Evolutionary conservation across 2,797 vertebrate genomes (phyloP).

Genomic region (Alcedo atthis): DNA sequence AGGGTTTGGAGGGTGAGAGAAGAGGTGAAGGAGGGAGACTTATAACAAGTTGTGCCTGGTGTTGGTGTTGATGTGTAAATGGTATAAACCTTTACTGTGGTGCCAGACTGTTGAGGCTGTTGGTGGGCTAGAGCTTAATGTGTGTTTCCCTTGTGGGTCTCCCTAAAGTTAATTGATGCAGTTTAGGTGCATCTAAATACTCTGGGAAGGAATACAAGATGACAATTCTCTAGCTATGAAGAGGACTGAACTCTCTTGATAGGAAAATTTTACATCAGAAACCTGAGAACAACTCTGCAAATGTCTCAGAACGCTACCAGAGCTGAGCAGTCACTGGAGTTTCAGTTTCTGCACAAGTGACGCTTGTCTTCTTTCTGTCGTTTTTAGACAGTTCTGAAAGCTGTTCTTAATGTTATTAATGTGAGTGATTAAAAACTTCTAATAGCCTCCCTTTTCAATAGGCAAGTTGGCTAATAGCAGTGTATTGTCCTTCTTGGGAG

Average conservation of each 20-base stretch:
- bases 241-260: neutral
- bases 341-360: neutral
- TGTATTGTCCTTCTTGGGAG: neutral
- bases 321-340: neutral
- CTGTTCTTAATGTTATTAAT: neutral
- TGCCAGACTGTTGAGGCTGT: neutral
- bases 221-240: neutral
- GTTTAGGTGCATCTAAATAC: neutral
- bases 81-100: neutral
- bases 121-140: accelerated
- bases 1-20: neutral
- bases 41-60: accelerated
- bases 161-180: neutral
- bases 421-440: neutral
- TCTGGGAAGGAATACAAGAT: neutral
- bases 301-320: accelerated
- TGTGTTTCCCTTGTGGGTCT: neutral
- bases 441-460: neutral
- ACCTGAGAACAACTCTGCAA: neutral
- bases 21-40: neutral
- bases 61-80: neutral
- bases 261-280: neutral
- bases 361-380: neutral
- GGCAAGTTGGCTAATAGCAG: neutral
- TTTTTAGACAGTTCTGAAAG: neutral